These are phyloP conservation scores for Ichneumon xanthorius DNA, from an alignment of 2,888 invertebrate genomes.

Conservation along the genomic window DNA sequence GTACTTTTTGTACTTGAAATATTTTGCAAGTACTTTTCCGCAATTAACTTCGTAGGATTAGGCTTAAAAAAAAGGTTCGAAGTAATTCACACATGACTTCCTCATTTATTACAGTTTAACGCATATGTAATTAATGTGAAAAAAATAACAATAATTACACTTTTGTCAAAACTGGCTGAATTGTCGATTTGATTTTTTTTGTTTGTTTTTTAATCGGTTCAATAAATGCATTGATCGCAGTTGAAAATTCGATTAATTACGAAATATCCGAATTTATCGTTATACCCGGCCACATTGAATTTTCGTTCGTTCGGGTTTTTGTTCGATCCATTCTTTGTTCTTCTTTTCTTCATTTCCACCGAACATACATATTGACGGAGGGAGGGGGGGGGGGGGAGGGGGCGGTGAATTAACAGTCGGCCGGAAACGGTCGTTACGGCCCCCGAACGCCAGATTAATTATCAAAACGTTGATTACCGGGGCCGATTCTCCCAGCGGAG, in stretches of 20 bases:
- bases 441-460: constrained; percentile 65
- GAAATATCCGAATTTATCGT: constrained; percentile 38
- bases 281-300: constrained; percentile 41
- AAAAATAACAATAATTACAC: too few relatives aligned
- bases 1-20: too few relatives aligned
- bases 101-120: too few relatives aligned
- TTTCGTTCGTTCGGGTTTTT: constrained; percentile 11
- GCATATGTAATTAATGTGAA: too few relatives aligned
- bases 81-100: too few relatives aligned
- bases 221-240: not conserved
- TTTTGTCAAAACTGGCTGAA: not conserved
- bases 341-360: constrained; percentile 45
- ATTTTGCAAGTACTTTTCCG: too few relatives aligned
- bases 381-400: not conserved
- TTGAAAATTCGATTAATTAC: constrained; percentile 34
- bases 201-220: not conserved
- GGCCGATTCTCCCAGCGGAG: constrained; percentile 8
- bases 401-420: constrained; percentile 55
- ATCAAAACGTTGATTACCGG: constrained; percentile 66
- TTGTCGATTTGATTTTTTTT: not conserved
- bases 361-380: constrained; percentile 53
- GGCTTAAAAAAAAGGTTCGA: too few relatives aligned
- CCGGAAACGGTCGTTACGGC: constrained; percentile 60
- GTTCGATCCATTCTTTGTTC: constrained; percentile 17
- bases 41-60: too few relatives aligned